Evolutionary conservation across 30 jellyfish, hydroid and myxozoan genomes (phyloP).

Genomic region (Hydractinia symbiolongicarpus): DNA sequence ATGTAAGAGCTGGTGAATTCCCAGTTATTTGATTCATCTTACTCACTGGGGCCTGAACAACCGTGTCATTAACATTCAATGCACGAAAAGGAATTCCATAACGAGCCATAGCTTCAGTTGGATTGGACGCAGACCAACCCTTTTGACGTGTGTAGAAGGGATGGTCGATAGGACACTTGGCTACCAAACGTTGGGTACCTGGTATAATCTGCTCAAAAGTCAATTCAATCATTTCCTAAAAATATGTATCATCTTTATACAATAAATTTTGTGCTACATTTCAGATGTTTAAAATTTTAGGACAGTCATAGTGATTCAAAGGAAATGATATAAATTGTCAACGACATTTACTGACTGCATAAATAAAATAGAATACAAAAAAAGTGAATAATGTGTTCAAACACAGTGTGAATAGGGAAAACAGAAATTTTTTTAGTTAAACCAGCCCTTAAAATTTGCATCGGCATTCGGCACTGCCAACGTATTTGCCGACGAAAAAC

Average conservation of each 20-base stretch:
- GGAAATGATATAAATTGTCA: too few species aligned
- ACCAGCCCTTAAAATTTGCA: too few species aligned
- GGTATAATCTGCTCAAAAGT: slow-evolving; percentile 86
- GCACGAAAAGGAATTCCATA: slow-evolving; percentile 76
- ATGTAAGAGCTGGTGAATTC: slow-evolving; percentile 72
- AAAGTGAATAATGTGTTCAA: too few species aligned
- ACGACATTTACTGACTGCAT: too few species aligned
- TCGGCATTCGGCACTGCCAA: too few species aligned
- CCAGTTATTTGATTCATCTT: slow-evolving; percentile 42
- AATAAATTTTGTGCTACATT: too few species aligned
- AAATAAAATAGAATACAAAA: too few species aligned
- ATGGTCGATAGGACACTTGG: slow-evolving; percentile 82
- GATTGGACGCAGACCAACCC: slow-evolving; percentile 95
- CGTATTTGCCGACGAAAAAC: too few species aligned
- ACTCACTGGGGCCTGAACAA: slow-evolving; percentile 55
- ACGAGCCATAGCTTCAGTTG: slow-evolving; percentile 87
- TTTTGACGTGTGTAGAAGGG: slow-evolving; percentile 73
- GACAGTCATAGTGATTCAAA: too few species aligned
- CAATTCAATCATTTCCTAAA: slow-evolving; percentile 67
- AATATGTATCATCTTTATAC: not conserved
- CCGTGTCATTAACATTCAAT: slow-evolving; percentile 67
- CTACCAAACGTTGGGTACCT: slow-evolving; percentile 73
- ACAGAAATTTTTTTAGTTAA: too few species aligned
- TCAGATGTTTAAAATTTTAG: too few species aligned
- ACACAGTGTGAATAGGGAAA: too few species aligned